Conservation (phyloP, 2,113 vertebrate species). For the Podocnemis expansa region DNA sequence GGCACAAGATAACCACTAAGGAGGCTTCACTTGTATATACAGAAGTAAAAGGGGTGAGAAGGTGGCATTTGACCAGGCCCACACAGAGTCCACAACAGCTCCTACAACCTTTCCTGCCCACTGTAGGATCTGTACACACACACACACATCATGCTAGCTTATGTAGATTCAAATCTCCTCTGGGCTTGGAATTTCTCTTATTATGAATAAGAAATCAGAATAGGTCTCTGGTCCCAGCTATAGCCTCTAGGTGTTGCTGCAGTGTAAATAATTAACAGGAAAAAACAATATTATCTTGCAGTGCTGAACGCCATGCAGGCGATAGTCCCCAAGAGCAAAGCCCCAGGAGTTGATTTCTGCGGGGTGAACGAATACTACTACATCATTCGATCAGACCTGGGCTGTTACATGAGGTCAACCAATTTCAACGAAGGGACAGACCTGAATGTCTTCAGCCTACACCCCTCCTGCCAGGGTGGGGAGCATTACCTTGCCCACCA, state of each 20-base stretch:
- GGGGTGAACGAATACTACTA: not conserved
- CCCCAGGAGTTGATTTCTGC: not conserved
- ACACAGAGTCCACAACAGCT: no score
- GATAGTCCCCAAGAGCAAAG: not conserved
- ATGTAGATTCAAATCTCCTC: no score
- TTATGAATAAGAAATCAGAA: not conserved
- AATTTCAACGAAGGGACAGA: not conserved
- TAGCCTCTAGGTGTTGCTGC: not conserved
- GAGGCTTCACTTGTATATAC: no score
- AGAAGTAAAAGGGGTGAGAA: no score
- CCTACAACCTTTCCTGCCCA: no score
- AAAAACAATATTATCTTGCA: not conserved
- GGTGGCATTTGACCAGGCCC: no score
- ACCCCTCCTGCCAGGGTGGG: conserved; percentile 4
- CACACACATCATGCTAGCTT: no score
- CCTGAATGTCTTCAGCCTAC: not conserved
- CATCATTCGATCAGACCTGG: conserved; percentile 7
- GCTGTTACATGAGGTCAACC: not conserved
- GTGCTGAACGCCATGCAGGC: not conserved
- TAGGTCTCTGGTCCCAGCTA: not conserved
- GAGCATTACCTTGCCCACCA: conserved; percentile 16
- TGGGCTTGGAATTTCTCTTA: not conserved
- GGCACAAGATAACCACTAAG: no score
- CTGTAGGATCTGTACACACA: no score
- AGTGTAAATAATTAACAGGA: not conserved